Conservation (phyloP, 2,797 vertebrate genomes). For the Chaetophractus vellerosus region DNA sequence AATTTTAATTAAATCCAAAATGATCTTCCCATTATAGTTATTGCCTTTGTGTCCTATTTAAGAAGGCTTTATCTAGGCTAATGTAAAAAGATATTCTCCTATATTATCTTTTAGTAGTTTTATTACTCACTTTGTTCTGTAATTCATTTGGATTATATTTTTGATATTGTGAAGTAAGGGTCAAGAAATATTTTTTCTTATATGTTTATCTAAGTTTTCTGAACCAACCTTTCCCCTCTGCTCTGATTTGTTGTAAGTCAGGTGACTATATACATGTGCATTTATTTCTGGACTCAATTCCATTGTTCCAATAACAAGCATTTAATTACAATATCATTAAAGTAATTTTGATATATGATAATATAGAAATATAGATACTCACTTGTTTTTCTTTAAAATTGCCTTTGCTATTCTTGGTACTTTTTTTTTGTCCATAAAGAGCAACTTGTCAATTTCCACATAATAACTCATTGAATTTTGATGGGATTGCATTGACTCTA, state of each 20-base stretch:
- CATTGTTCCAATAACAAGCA: neutral
- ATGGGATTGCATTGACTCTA: neutral
- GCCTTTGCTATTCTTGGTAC: neutral
- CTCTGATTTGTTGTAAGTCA: neutral
- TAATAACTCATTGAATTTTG: neutral
- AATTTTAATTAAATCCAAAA: constrained; percentile 14
- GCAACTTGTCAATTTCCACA: neutral
- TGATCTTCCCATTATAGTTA: neutral
- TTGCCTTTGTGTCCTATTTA: constrained; percentile 20
- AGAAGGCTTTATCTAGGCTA: neutral
- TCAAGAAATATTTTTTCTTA: neutral
- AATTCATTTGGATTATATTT: neutral
- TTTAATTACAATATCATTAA: neutral
- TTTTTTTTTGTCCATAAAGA: neutral
- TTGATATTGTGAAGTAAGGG: neutral
- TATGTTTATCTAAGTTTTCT: constrained; percentile 10
- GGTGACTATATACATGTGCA: neutral
- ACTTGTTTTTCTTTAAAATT: neutral
- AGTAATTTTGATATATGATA: neutral
- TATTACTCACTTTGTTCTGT: neutral
- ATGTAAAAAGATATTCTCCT: neutral
- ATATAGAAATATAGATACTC: too few relatives aligned
- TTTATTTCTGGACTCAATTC: neutral
- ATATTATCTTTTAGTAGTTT: constrained; percentile 2
- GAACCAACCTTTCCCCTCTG: neutral